Evolutionary conservation across 2,888 invertebrate species (phyloP).

Genomic region (Agrilus cyanescens): DNA sequence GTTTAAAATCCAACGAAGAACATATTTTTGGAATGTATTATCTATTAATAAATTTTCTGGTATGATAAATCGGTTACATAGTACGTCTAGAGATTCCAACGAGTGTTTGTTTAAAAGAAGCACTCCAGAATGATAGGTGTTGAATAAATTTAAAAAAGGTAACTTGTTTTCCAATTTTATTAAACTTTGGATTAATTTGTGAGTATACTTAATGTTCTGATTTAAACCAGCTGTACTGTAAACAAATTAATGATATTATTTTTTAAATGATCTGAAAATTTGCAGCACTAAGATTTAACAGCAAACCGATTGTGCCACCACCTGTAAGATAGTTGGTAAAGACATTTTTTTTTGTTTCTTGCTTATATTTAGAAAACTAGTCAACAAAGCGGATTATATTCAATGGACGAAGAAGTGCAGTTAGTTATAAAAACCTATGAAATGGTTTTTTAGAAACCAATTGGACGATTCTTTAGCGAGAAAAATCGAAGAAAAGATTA

Average conservation of each 20-base stretch:
- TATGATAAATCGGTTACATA: slow-evolving; percentile 27
- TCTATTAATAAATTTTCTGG: slow-evolving; percentile 17
- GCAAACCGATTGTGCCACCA: too few relatives aligned
- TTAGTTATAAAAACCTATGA: too few relatives aligned
- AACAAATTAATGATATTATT: slow-evolving; percentile 12
- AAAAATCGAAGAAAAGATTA: too few relatives aligned
- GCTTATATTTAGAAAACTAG: too few relatives aligned
- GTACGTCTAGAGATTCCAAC: slow-evolving; percentile 29
- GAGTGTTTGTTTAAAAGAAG: slow-evolving; percentile 30
- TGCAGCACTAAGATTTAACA: neutral
- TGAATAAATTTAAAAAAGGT: neutral
- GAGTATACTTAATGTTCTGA: slow-evolving; percentile 34
- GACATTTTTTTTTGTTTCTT: too few relatives aligned
- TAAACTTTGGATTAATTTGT: slow-evolving; percentile 34
- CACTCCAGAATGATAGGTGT: slow-evolving; percentile 31
- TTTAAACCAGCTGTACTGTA: slow-evolving; percentile 37
- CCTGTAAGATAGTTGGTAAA: too few relatives aligned
- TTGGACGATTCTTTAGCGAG: too few relatives aligned
- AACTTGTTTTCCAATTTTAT: slow-evolving; percentile 26
- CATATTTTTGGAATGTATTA: neutral
- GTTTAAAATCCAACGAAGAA: slow-evolving; percentile 22
- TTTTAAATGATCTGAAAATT: neutral
- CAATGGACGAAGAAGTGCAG: too few relatives aligned
- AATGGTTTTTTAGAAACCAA: too few relatives aligned
- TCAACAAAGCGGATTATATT: too few relatives aligned